These are phyloP conservation scores for Arctopsyche grandis DNA, from an alignment of 1,140 invertebrate genomes.

Conservation along the genomic window DNA sequence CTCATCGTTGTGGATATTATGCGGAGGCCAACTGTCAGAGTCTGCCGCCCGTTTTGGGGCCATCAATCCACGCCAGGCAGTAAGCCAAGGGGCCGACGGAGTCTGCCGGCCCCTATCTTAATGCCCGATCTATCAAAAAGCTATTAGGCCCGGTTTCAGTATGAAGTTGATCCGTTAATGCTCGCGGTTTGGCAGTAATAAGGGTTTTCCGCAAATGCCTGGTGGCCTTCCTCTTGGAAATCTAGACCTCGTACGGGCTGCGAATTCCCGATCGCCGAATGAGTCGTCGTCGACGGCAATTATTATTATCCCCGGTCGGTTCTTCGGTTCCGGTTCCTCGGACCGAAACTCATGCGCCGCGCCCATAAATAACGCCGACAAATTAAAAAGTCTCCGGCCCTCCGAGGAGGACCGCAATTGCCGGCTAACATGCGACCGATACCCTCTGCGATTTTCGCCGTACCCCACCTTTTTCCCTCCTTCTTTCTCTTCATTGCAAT, in stretches of 20 bases:
- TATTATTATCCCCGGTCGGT: too few relatives aligned
- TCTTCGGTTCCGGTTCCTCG: too few relatives aligned
- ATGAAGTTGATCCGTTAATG: conserved; percentile 25
- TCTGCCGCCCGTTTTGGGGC: neutral
- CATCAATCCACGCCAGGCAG: conserved; percentile 44
- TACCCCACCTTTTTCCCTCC: too few relatives aligned
- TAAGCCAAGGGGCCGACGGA: neutral
- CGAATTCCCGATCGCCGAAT: too few relatives aligned
- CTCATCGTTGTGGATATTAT: neutral
- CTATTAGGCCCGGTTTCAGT: conserved; percentile 43
- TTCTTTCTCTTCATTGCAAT: too few relatives aligned
- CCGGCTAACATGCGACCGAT: conserved; percentile 45
- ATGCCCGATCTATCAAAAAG: conserved; percentile 50
- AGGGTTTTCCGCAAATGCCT: neutral
- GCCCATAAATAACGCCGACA: conserved; percentile 50
- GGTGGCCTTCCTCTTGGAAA: too few relatives aligned
- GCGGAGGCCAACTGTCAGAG: conserved; percentile 7
- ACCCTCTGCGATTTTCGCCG: too few relatives aligned
- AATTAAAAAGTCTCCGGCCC: conserved; percentile 53
- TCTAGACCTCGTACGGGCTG: too few relatives aligned
- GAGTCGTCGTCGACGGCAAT: too few relatives aligned
- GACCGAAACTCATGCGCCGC: too few relatives aligned
- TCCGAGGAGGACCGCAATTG: conserved; percentile 39
- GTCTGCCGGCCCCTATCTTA: conserved; percentile 13
- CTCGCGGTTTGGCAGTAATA: neutral